Evolutionary conservation across 2,888 invertebrate species (phyloP).

Genomic region (Thysanoteuthis rhombus): DNA sequence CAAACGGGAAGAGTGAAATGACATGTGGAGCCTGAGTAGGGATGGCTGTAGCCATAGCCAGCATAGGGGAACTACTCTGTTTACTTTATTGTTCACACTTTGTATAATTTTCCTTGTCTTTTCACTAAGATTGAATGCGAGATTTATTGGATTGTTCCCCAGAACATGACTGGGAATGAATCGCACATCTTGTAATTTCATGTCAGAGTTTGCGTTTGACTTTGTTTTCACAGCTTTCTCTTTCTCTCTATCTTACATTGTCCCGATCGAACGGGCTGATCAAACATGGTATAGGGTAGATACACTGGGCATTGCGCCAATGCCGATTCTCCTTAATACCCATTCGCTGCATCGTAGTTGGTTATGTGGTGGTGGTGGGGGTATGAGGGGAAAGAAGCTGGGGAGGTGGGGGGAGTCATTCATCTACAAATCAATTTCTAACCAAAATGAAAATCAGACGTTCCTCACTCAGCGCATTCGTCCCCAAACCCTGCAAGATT

Average conservation of each 20-base stretch:
- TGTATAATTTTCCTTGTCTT: neutral
- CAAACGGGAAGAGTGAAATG: too few species aligned
- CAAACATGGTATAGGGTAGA: neutral
- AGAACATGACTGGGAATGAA: neutral
- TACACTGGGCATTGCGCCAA: neutral
- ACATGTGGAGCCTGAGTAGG: too few species aligned
- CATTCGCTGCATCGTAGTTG: neutral
- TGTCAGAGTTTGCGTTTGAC: neutral
- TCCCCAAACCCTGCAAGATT: too few species aligned
- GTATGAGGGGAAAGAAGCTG: neutral
- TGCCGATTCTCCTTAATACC: neutral
- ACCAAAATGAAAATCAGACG: too few species aligned
- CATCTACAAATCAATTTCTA: too few species aligned
- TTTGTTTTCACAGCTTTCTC: neutral
- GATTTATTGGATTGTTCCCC: neutral
- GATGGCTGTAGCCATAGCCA: too few species aligned
- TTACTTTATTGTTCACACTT: neutral
- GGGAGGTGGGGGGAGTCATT: too few species aligned
- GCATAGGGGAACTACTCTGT: too few species aligned
- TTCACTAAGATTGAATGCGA: neutral
- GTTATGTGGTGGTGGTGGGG: neutral
- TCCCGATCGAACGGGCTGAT: neutral
- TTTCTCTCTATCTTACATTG: neutral
- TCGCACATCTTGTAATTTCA: neutral
- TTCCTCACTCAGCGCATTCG: too few species aligned